Conservation (phyloP, 1,140 invertebrate species). For the Papilio machaon region DNA sequence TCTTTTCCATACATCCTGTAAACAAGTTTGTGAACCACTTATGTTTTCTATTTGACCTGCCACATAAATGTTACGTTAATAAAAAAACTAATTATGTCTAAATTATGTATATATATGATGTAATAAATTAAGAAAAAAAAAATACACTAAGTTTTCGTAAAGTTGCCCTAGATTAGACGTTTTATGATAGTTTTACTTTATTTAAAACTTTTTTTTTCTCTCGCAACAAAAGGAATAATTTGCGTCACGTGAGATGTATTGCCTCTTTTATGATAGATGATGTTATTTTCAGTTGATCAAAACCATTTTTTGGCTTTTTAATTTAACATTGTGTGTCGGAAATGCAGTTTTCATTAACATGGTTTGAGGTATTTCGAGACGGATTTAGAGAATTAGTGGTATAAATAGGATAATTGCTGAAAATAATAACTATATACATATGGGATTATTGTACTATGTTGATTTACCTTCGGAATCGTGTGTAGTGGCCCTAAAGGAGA, state of each 20-base stretch:
- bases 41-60: constrained; percentile 71
- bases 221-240: constrained; percentile 44
- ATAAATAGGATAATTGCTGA: constrained; percentile 62
- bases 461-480: constrained; percentile 56
- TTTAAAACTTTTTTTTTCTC: constrained; percentile 55
- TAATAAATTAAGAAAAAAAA: constrained; percentile 79
- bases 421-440: constrained; percentile 64
- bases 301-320: constrained; percentile 46
- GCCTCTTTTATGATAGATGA: constrained; percentile 38
- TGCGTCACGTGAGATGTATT: constrained; percentile 43
- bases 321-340: constrained; percentile 69
- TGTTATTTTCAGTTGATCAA: constrained; percentile 42
- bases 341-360: constrained; percentile 72
- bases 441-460: constrained; percentile 74
- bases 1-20: constrained; percentile 41
- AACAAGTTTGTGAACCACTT: constrained; percentile 63
- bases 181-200: constrained; percentile 68
- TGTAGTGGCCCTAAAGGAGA: constrained; percentile 52
- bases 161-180: constrained; percentile 77
- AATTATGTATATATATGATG: constrained; percentile 81
- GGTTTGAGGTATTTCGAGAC: constrained; percentile 71
- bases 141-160: constrained; percentile 79
- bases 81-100: constrained; percentile 72
- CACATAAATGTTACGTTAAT: constrained; percentile 73
- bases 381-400: constrained; percentile 67